These are phyloP conservation scores for Nemotelus nigrinus DNA, from an alignment of 2,888 invertebrate species.

Conservation along the genomic window DNA sequence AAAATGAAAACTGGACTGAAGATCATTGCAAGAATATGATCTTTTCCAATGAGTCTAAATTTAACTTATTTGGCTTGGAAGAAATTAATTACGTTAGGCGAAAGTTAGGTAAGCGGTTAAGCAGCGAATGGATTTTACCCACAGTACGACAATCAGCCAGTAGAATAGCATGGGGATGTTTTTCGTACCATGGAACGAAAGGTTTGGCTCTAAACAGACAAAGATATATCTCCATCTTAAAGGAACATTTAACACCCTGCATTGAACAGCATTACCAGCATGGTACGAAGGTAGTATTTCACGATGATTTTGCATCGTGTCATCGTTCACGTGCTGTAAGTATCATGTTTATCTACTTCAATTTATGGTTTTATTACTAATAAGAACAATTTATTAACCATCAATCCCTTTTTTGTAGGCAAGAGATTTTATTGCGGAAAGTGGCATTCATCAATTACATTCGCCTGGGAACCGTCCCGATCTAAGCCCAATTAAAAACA, in stretches of 20 bases:
- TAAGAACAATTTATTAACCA: neutral
- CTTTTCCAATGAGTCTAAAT: neutral
- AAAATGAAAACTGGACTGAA: neutral
- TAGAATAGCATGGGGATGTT: neutral
- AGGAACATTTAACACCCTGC: neutral
- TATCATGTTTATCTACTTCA: neutral
- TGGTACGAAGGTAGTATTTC: neutral
- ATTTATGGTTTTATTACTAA: neutral
- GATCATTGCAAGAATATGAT: neutral
- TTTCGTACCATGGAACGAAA: conserved; percentile 2
- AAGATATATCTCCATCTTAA: neutral
- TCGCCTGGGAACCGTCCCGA: neutral
- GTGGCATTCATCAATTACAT: neutral
- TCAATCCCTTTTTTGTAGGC: neutral
- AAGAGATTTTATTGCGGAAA: neutral
- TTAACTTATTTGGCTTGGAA: no score
- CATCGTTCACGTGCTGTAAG: neutral
- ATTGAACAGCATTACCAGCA: neutral
- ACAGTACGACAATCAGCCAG: conserved; percentile 9
- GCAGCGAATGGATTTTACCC: neutral
- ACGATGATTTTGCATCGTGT: neutral
- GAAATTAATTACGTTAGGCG: neutral
- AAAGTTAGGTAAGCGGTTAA: neutral
- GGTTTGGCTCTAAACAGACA: neutral
- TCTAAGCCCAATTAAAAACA: neutral